phyloP scores from a whole-genome alignment of 2,797 vertebrate species.

The Coilia nasus region DNA sequence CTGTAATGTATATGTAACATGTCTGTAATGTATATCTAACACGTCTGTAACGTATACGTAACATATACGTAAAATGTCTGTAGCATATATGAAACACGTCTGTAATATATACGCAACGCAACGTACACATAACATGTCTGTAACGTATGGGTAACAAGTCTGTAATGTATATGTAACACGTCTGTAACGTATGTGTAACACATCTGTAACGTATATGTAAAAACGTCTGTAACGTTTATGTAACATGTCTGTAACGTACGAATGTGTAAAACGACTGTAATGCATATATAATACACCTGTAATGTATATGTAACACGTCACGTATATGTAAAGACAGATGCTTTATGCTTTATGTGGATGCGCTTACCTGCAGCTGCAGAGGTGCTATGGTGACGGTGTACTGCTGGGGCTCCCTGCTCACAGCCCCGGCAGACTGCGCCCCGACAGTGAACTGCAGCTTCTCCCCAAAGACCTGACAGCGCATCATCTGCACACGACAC shows the following conservation, averaged over 20 bases:
- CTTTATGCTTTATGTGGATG: neutral
- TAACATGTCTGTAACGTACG: too few species aligned
- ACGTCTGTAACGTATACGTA: too few species aligned
- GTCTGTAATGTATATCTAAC: too few species aligned
- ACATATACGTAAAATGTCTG: too few species aligned
- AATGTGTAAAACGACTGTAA: too few species aligned
- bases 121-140: too few species aligned
- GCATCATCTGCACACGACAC: slow-evolving; percentile 52
- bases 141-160: too few species aligned
- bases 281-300: too few species aligned
- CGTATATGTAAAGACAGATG: neutral
- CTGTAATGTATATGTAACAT: too few species aligned
- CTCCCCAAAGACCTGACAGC: slow-evolving; percentile 84
- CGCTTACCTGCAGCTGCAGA: slow-evolving; percentile 85
- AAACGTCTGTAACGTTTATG: too few species aligned
- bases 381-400: slow-evolving; percentile 82
- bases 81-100: too few species aligned
- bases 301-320: slow-evolving; percentile 1
- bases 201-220: neutral
- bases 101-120: too few species aligned
- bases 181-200: slow-evolving; percentile 3
- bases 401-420: slow-evolving; percentile 58
- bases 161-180: neutral
- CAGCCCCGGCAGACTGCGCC: slow-evolving; percentile 42
- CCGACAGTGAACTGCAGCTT: slow-evolving; percentile 79